A percentile compares a stretch with the other conserved stretches of the same genome.
These are phyloP conservation scores for Neoseiulus cucumeris DNA, from an alignment of 1,140 invertebrate species.

Conservation along the genomic window DNA sequence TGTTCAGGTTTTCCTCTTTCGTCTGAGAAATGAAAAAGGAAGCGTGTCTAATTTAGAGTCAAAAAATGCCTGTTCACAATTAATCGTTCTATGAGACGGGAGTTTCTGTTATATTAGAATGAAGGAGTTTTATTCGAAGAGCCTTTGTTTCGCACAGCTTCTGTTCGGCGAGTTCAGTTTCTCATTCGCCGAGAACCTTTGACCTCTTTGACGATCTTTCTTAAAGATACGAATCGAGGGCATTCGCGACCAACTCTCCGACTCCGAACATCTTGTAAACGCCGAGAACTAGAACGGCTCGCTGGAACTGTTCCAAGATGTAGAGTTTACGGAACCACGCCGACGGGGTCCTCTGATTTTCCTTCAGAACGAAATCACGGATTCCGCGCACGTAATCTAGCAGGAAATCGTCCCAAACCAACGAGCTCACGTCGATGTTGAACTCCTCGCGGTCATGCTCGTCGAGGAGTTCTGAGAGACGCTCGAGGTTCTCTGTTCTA, in stretches of 20 bases:
- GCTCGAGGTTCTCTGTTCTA: background rate
- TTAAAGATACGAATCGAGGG: too few species aligned
- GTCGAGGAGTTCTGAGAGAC: background rate
- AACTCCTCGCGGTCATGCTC: background rate
- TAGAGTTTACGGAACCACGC: background rate
- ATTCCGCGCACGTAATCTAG: background rate
- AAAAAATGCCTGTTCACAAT: too few species aligned
- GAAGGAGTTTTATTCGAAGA: too few species aligned
- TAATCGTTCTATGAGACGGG: too few species aligned
- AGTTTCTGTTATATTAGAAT: too few species aligned
- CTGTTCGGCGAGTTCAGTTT: too few species aligned
- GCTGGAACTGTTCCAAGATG: background rate
- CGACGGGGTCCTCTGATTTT: background rate
- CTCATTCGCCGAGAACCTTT: too few species aligned
- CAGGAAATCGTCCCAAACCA: background rate
- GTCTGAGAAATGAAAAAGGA: too few species aligned
- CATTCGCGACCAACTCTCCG: background rate
- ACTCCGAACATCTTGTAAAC: background rate
- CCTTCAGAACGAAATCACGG: background rate
- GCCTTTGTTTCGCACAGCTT: too few species aligned
- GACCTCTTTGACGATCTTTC: too few species aligned
- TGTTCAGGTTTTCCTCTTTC: too few species aligned
- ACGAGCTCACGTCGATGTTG: background rate
- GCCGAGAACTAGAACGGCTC: background rate
- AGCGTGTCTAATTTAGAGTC: too few species aligned